Base-by-base conservation (phyloP, 2,888 invertebrate species). In the Sminthurides aquaticus region DNA sequence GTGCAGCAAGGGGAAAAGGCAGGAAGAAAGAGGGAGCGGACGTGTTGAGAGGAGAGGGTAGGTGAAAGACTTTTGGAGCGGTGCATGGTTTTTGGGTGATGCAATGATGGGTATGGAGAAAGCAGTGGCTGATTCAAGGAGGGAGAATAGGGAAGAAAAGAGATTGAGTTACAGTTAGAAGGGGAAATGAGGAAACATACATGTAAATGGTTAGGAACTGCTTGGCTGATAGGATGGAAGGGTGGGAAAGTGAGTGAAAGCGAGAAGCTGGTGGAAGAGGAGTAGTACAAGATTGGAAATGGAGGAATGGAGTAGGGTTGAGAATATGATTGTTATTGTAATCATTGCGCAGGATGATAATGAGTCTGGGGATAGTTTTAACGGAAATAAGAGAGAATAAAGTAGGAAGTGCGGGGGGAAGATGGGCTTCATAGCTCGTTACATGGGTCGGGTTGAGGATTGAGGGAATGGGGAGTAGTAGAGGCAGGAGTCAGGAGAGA, bases 361-460 rank as follows among this genome's bases (percentile, higher is more conserved):
- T 52, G 22, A 52, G 52, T 8, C 5, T 5, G 20, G 18, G 52
- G 52, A 22, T 52, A 15, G 15, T 52, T 52, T 8, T 11, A 22
- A 15, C 52, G 52, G 52, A 52, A 52, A 52, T 52, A 52, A 52
- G 5, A 8, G 8, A 8, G 15, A 52, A 52, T 52, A 52, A 52
- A 20, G 43, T 15, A 34, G 43, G 43, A 34, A 34, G 43, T 34
- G 5, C 5, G 43, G n/a, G n/a, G n/a, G 43, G 43, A 34, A 15
- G 8, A 34, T 34, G 43, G 43, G 43, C 43, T 34, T 15, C 43
- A 34, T n/a, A n/a, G n/a, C n/a, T n/a, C n/a, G n/a, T n/a, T n/a
- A n/a, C n/a, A n/a, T n/a, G 43, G 43, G 43, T 5, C 5, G 43
- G 43, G 43, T 5, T 11, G 43, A 15, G 15, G 43, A 34, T 5